A percentile compares a stretch with the other conserved stretches of the same genome.
Evolutionary conservation across 1,140 invertebrate species (phyloP).

Genomic region (Pogonognathellus flavescens): DNA sequence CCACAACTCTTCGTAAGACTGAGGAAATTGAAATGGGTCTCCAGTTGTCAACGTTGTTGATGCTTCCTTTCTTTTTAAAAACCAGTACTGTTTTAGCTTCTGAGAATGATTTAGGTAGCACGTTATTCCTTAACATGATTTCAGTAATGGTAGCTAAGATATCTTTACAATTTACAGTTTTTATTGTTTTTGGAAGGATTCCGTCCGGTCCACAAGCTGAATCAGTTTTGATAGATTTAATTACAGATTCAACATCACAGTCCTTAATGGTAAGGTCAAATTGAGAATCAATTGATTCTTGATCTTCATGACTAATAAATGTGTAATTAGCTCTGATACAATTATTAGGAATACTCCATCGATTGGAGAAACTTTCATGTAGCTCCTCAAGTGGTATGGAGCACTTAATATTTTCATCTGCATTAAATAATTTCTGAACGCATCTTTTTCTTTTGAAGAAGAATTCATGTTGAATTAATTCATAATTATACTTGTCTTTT

Average conservation of each 20-base stretch:
- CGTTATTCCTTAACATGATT: background rate
- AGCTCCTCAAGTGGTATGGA: background rate
- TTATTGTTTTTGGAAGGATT: background rate
- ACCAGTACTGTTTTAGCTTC: slow-evolving; percentile 8
- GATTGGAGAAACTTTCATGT: background rate
- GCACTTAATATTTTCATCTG: background rate
- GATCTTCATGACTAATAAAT: background rate
- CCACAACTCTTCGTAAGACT: background rate
- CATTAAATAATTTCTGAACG: background rate
- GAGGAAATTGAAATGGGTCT: slow-evolving; percentile 17
- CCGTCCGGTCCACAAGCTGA: background rate
- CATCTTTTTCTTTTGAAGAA: background rate
- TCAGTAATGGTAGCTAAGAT: background rate
- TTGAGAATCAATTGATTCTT: background rate
- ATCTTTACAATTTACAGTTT: background rate
- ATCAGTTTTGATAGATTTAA: background rate
- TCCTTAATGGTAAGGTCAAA: background rate
- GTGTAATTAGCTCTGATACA: background rate
- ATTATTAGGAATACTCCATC: slow-evolving; percentile 18
- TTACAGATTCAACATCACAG: background rate
- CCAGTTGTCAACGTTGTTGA: background rate
- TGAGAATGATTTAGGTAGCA: background rate
- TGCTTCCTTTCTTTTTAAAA: background rate
- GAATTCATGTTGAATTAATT: background rate
- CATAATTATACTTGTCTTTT: background rate